phyloP scores from a whole-genome alignment of 1,140 invertebrate species.

The Proctacanthus coquilletti region DNA sequence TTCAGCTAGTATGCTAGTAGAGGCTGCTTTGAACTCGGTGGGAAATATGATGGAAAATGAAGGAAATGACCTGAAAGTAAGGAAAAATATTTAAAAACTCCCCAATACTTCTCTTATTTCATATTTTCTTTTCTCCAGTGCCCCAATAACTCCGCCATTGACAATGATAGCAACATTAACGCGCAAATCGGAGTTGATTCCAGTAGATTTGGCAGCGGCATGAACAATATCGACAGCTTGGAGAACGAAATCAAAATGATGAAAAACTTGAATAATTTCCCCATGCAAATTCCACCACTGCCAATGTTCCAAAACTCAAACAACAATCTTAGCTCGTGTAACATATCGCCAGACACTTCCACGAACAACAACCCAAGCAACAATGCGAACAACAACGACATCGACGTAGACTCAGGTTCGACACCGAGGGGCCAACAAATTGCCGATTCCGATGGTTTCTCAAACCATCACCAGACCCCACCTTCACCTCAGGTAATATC shows the following conservation, averaged over 20 bases:
- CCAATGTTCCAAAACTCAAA: conserved; percentile 19
- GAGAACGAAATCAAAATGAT: conserved; percentile 30
- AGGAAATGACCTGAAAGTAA: conserved; percentile 24
- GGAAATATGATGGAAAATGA: conserved; percentile 30
- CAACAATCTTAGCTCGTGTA: conserved; percentile 16
- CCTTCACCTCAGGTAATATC: conserved; percentile 27
- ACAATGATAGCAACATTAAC: conserved; percentile 27
- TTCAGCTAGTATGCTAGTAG: conserved; percentile 29
- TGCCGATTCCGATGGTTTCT: conserved; percentile 23
- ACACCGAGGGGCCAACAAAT: conserved; percentile 22
- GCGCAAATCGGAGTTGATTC: conserved; percentile 19
- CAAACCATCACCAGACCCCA: conserved; percentile 24
- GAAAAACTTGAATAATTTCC: conserved; percentile 27
- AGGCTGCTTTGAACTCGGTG: conserved; percentile 29
- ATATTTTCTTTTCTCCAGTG: conserved; percentile 9
- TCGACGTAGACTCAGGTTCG: conserved; percentile 26
- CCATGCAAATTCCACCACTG: conserved; percentile 28
- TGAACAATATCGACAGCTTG: conserved; percentile 20
- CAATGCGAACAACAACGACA: conserved; percentile 28
- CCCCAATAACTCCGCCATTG: conserved; percentile 25
- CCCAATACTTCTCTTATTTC: conserved; percentile 1
- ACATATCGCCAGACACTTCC: conserved; percentile 23
- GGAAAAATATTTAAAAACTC: neutral
- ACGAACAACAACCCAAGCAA: conserved; percentile 24
- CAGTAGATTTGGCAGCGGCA: conserved; percentile 16